These are phyloP conservation scores for Dissostichus mawsoni DNA, from an alignment of 2,113 vertebrate species.

Conservation along the genomic window DNA sequence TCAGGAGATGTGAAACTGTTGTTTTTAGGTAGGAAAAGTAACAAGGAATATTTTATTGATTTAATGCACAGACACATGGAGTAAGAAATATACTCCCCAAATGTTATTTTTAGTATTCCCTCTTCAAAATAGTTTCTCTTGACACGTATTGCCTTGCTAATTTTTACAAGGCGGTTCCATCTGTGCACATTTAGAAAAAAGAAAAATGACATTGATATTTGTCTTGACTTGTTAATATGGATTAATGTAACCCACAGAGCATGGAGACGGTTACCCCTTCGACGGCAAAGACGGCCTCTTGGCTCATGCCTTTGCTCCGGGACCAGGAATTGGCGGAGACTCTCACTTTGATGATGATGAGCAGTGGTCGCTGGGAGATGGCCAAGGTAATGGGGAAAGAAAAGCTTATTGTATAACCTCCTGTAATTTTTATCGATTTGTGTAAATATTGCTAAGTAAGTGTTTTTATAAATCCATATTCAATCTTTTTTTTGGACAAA, in stretches of 20 bases:
- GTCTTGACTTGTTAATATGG: neutral
- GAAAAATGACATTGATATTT: neutral
- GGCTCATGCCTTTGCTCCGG: constrained; percentile 97
- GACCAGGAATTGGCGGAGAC: constrained; percentile 94
- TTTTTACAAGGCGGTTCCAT: neutral
- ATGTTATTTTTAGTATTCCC: neutral
- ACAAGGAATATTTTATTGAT: neutral
- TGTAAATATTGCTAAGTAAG: neutral
- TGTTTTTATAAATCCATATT: neutral
- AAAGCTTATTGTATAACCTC: neutral
- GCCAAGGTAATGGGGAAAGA: constrained; percentile 87
- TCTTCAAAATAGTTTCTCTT: neutral
- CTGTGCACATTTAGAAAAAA: neutral
- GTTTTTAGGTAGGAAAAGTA: too few species aligned
- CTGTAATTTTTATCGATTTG: neutral
- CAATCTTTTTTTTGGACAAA: neutral
- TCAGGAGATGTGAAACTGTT: neutral
- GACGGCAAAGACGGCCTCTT: constrained; percentile 98
- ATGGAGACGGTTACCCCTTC: constrained; percentile 97
- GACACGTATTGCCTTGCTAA: neutral
- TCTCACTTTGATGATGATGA: constrained; percentile 99
- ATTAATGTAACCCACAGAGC: constrained; percentile 85
- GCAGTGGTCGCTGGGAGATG: constrained; percentile 97
- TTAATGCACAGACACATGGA: neutral
- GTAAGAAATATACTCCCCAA: neutral